These are phyloP conservation scores for Drosophila miranda DNA, from an alignment of 1,140 invertebrate species.

Conservation along the genomic window DNA sequence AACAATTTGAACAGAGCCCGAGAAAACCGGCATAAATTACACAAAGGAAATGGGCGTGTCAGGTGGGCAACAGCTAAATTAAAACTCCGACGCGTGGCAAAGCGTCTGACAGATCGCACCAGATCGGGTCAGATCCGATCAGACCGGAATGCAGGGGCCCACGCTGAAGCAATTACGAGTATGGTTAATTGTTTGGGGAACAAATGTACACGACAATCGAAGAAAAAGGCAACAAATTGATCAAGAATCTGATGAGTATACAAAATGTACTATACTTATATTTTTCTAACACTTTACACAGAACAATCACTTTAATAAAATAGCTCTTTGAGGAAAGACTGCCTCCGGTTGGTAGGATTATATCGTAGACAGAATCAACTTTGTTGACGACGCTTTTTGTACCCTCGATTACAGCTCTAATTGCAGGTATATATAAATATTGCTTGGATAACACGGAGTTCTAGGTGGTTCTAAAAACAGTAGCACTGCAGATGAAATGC, in stretches of 20 bases:
- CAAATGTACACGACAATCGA: constrained; percentile 39
- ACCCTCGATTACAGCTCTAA: constrained; percentile 52
- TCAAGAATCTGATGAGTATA: constrained; percentile 13
- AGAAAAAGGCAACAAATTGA: constrained; percentile 10
- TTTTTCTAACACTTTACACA: constrained; percentile 45
- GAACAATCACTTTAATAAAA: constrained; percentile 39
- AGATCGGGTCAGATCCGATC: constrained; percentile 38
- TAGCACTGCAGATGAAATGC: constrained; percentile 27
- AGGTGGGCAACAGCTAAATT: constrained; percentile 50
- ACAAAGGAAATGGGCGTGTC: constrained; percentile 48
- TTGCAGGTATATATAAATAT: constrained; percentile 23
- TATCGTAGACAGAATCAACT: constrained; percentile 20
- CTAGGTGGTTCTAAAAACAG: constrained; percentile 52
- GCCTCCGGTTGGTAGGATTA: constrained; percentile 29
- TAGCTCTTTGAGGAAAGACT: constrained; percentile 29
- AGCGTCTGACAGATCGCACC: constrained; percentile 28
- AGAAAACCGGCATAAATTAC: constrained; percentile 47
- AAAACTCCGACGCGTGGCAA: constrained; percentile 62
- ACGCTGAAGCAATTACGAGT: constrained; percentile 46
- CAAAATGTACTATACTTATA: constrained; percentile 44
- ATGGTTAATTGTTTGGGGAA: constrained; percentile 46
- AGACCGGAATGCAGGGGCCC: constrained; percentile 40
- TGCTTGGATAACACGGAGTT: constrained; percentile 27
- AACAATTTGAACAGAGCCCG: constrained; percentile 16
- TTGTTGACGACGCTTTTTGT: constrained; percentile 37